These are phyloP conservation scores for Drosophila meridiana DNA, from an alignment of 2,888 invertebrate species.

Conservation along the genomic window DNA sequence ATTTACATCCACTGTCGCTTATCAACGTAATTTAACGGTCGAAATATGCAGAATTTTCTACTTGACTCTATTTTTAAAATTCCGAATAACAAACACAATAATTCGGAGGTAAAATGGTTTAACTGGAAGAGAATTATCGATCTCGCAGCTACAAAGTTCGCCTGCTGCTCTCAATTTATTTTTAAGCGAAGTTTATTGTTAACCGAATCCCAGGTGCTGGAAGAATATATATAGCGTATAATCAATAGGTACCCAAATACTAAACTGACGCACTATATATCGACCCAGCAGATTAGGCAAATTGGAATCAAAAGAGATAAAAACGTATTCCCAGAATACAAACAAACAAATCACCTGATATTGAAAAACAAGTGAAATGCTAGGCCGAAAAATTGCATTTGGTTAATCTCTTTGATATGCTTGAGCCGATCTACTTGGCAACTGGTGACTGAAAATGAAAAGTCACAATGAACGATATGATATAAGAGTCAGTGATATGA, in stretches of 20 bases:
- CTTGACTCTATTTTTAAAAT: background rate
- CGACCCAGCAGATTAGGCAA: background rate
- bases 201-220: background rate
- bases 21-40: background rate
- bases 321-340: constrained; percentile 1
- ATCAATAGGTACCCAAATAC: background rate
- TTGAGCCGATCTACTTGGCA: background rate
- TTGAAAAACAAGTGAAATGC: background rate
- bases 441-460: background rate
- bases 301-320: constrained; percentile 10
- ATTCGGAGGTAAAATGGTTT: background rate
- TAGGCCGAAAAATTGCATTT: background rate
- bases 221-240: background rate
- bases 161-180: background rate
- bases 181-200: background rate
- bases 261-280: background rate
- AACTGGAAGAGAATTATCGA: background rate
- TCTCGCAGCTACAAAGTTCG: background rate
- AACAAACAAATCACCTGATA: constrained; percentile 25
- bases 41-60: background rate
- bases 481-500: constrained; percentile 12
- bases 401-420: constrained; percentile 30
- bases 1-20: background rate
- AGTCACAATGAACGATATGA: background rate
- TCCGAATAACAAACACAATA: background rate